These are phyloP conservation scores for Drosophila cracens DNA, from an alignment of 2,888 invertebrate genomes.

Conservation along the genomic window DNA sequence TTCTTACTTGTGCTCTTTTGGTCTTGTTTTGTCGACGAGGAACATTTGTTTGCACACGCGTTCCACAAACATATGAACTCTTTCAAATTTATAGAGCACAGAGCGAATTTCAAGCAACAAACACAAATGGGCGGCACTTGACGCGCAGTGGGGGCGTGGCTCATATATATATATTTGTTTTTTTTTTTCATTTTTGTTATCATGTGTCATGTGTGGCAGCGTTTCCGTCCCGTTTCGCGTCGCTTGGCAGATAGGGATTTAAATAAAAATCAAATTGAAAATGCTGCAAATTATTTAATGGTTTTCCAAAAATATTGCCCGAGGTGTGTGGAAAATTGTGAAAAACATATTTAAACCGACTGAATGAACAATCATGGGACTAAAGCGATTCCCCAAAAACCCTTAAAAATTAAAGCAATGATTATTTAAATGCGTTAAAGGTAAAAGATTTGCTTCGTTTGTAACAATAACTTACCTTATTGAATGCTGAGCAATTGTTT, in stretches of 20 bases:
- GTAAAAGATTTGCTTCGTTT: background rate
- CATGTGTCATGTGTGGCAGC: background rate
- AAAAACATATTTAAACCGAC: constrained; percentile 12
- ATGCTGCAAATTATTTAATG: constrained; percentile 37
- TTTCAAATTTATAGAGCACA: constrained; percentile 61
- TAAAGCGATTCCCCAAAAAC: too few species aligned
- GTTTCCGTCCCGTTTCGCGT: constrained; percentile 14
- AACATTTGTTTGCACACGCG: constrained; percentile 39
- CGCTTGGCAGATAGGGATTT: constrained; percentile 23
- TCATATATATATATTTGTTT: background rate
- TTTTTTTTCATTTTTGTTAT: background rate
- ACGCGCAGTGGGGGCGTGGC: constrained; percentile 23
- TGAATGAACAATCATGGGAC: background rate
- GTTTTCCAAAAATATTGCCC: background rate
- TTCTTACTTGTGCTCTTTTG: background rate
- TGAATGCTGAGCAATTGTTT: background rate
- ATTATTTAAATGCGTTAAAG: background rate
- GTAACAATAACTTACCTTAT: constrained; percentile 14
- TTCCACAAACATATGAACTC: constrained; percentile 64
- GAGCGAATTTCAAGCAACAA: constrained; percentile 46
- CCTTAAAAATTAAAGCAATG: background rate
- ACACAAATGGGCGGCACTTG: constrained; percentile 24
- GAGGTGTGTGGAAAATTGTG: background rate
- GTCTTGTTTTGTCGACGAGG: constrained; percentile 1
- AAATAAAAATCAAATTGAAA: constrained; percentile 47